Conservation (phyloP, 2,113 vertebrate species). For the Dromas ardeola region DNA sequence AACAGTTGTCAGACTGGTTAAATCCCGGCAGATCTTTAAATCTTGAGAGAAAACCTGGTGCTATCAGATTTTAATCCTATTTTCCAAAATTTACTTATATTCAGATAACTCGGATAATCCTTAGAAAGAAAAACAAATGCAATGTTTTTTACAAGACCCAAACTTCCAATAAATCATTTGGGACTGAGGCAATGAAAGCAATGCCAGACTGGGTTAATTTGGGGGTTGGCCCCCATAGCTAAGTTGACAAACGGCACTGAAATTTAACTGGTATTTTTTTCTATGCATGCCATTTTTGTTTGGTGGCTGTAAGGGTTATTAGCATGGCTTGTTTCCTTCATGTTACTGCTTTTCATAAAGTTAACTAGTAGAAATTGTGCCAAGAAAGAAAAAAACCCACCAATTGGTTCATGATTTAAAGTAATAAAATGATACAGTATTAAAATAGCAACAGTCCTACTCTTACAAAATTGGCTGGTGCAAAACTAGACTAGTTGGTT, state of each 20-base stretch:
- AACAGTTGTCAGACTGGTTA: neutral
- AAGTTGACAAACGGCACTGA: conserved; percentile 28
- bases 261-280: conserved; percentile 13
- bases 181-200: neutral
- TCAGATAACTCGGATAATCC: neutral
- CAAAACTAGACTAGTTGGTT: neutral
- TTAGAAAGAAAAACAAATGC: neutral
- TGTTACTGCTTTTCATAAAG: neutral
- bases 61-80: neutral
- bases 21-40: neutral
- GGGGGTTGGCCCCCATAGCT: neutral
- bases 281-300: conserved; percentile 3
- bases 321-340: conserved; percentile 41
- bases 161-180: conserved; percentile 1
- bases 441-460: neutral
- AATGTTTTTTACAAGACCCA: neutral
- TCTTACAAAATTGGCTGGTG: neutral
- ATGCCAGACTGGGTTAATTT: conserved; percentile 12
- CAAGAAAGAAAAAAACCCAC: neutral
- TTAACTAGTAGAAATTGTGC: neutral
- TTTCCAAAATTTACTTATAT: neutral
- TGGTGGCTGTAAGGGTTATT: conserved; percentile 20
- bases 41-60: neutral
- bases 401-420: neutral
- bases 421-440: neutral